phyloP scores from a whole-genome alignment of 2,888 invertebrate species.

The Drosophila rellima region DNA sequence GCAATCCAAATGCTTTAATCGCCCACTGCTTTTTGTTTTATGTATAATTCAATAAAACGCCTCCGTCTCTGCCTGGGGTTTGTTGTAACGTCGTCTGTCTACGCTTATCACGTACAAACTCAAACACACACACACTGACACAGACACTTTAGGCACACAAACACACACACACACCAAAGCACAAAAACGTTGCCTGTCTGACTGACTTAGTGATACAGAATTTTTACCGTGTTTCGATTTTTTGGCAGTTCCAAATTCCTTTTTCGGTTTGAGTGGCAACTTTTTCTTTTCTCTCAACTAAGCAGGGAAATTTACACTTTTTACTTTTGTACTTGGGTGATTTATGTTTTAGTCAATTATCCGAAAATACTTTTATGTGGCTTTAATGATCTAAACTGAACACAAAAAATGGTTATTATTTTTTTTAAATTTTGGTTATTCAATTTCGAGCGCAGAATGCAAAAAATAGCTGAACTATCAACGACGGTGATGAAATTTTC shows the following conservation, averaged over 20 bases:
- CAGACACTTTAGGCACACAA: constrained; percentile 9
- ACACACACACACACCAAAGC: constrained; percentile 23
- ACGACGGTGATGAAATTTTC: constrained; percentile 85
- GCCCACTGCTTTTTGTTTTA: constrained; percentile 61
- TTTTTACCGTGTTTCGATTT: constrained; percentile 81
- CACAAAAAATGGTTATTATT: constrained; percentile 35
- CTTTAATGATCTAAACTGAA: constrained; percentile 42
- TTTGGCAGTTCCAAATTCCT: constrained; percentile 55
- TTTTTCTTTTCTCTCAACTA: constrained; percentile 7
- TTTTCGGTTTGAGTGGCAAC: constrained; percentile 22
- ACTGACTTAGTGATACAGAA: constrained; percentile 78
- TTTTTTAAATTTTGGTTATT: constrained; percentile 45
- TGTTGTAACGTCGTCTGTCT: constrained; percentile 73
- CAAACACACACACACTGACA: constrained; percentile 29
- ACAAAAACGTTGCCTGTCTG: constrained; percentile 34
- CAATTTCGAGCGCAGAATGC: constrained; percentile 51
- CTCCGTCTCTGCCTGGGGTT: constrained; percentile 51
- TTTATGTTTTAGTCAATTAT: constrained; percentile 11
- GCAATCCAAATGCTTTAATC: constrained; percentile 58
- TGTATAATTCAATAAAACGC: constrained; percentile 70
- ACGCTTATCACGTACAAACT: constrained; percentile 69
- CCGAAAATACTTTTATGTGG: constrained; percentile 10
- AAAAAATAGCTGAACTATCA: constrained; percentile 77
- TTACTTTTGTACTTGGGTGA: constrained; percentile 4
- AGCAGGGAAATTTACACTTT: constrained; percentile 16